Conservation (phyloP, 1,140 invertebrate species). For the Drusus annulatus region DNA sequence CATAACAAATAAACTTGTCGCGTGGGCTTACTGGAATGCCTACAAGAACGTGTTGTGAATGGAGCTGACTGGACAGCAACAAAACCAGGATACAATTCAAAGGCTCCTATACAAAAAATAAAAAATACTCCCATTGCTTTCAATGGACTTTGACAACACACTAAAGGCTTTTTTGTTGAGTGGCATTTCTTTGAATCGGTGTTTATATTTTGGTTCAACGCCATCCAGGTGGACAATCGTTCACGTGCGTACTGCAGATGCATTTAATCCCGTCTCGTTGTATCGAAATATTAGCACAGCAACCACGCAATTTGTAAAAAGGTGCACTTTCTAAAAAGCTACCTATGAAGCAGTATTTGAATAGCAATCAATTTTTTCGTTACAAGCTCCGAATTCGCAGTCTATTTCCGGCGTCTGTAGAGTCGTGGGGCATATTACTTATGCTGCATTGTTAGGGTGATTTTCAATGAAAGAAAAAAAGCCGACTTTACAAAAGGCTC, state of each 20-base stretch:
- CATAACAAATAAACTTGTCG: slow-evolving; percentile 45
- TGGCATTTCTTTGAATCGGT: neutral
- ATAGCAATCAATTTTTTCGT: too few species aligned
- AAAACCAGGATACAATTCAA: neutral
- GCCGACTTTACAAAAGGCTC: slow-evolving; percentile 21
- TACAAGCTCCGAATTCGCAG: neutral
- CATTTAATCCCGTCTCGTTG: neutral
- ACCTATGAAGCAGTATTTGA: too few species aligned
- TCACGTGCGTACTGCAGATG: slow-evolving; percentile 37
- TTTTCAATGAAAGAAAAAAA: slow-evolving; percentile 31
- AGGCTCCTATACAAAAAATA: neutral
- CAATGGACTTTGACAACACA: too few species aligned
- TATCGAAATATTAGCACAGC: neutral
- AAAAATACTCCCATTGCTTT: too few species aligned
- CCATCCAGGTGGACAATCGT: slow-evolving; percentile 29
- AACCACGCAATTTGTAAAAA: neutral
- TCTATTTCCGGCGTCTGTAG: neutral
- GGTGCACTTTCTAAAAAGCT: neutral
- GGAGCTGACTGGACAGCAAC: neutral
- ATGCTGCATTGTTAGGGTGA: slow-evolving; percentile 2
- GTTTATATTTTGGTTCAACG: slow-evolving; percentile 4
- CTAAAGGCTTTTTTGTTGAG: too few species aligned
- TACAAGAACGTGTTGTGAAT: slow-evolving; percentile 42
- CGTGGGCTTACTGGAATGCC: slow-evolving; percentile 44
- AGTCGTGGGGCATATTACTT: neutral